Conservation (phyloP, 2,888 invertebrate genomes). For the Lacanobia wlatinum region DNA sequence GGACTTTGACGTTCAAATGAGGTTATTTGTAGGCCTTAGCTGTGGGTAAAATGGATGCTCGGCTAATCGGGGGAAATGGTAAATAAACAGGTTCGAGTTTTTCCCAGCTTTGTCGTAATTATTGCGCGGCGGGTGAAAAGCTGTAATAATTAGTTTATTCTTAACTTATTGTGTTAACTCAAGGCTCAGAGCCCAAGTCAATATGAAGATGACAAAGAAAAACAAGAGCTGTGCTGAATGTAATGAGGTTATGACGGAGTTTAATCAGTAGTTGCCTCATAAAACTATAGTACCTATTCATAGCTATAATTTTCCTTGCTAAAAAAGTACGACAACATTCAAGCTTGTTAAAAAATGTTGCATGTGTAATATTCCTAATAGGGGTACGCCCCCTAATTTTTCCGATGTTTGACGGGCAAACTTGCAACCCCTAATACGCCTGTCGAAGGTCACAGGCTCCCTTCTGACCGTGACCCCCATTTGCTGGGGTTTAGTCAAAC, state of each 20-base stretch:
- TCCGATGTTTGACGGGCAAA: conserved; percentile 21
- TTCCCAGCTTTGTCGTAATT: conserved; percentile 40
- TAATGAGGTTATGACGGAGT: neutral
- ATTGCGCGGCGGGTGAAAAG: conserved; percentile 27
- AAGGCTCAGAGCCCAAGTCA: neutral
- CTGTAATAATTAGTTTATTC: conserved; percentile 49
- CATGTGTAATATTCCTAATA: conserved; percentile 21
- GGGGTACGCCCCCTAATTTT: conserved; percentile 17
- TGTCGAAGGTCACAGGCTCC: conserved; percentile 32
- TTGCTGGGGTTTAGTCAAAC: conserved; percentile 8
- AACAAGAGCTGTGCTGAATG: neutral
- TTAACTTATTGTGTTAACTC: conserved; percentile 23
- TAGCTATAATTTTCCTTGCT: neutral
- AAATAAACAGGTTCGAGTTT: conserved; percentile 59
- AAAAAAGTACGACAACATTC: neutral
- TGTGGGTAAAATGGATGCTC: conserved; percentile 56
- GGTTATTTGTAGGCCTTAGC: conserved; percentile 60
- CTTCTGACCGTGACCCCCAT: conserved; percentile 43
- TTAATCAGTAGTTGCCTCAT: neutral
- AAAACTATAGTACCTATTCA: neutral
- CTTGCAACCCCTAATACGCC: conserved; percentile 29
- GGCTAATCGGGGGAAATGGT: conserved; percentile 62
- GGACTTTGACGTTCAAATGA: conserved; percentile 54
- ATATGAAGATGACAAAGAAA: conserved; percentile 16
- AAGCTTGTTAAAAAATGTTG: conserved; percentile 13